phyloP scores from a whole-genome alignment of 2,888 invertebrate species.

The Cephonodes hylas region DNA sequence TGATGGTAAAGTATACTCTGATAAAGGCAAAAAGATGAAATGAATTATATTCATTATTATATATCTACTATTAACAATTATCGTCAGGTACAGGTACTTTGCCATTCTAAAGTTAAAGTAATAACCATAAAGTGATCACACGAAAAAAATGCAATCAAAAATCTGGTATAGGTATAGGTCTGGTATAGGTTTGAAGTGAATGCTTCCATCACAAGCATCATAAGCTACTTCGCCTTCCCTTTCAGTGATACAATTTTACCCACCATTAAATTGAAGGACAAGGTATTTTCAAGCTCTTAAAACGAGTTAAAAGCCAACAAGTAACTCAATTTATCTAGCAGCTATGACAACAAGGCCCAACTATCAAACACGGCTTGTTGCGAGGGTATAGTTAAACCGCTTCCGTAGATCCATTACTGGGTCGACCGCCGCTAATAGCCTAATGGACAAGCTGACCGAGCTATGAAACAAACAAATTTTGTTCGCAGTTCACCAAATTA shows the following conservation, averaged over 20 bases:
- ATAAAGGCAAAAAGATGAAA: too few relatives aligned
- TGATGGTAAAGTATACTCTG: too few relatives aligned
- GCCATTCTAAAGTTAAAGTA: too few relatives aligned
- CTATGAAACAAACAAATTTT: constrained; percentile 46
- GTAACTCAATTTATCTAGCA: background rate
- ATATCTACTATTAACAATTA: too few relatives aligned
- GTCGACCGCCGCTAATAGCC: constrained; percentile 41
- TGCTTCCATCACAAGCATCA: too few relatives aligned
- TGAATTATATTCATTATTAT: too few relatives aligned
- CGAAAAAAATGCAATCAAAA: too few relatives aligned
- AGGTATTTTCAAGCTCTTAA: background rate
- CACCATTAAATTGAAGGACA: background rate
- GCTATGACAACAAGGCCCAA: background rate
- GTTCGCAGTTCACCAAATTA: constrained; percentile 15
- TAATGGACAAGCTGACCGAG: constrained; percentile 45
- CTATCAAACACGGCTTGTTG: constrained; percentile 7
- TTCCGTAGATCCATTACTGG: constrained; percentile 41
- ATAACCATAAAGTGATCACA: too few relatives aligned
- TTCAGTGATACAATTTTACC: background rate
- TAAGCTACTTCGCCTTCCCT: too few relatives aligned
- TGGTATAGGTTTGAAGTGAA: too few relatives aligned
- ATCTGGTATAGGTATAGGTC: too few relatives aligned
- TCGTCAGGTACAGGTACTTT: too few relatives aligned
- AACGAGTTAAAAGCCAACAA: background rate
- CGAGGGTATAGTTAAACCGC: constrained; percentile 10